These are phyloP conservation scores for Stratiomys singularior DNA, from an alignment of 2,888 invertebrate genomes.

Conservation along the genomic window DNA sequence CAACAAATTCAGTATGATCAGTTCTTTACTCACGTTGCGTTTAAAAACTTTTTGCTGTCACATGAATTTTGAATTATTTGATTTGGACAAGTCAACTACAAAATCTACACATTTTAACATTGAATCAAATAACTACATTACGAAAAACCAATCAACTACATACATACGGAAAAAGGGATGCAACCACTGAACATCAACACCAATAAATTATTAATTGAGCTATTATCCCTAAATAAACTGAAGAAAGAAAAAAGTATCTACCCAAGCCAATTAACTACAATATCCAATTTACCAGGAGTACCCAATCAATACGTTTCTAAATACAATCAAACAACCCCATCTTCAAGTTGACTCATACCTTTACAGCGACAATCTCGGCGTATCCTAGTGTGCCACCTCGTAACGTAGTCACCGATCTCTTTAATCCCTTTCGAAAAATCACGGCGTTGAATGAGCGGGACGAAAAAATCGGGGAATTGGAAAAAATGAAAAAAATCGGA, in stretches of 20 bases:
- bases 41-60: too few species aligned
- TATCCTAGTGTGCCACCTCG: constrained; percentile 87
- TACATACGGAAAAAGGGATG: background rate
- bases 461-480: background rate
- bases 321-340: background rate
- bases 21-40: too few species aligned
- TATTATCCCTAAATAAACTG: background rate
- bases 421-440: constrained; percentile 76
- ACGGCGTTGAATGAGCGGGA: background rate
- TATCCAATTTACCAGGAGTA: constrained; percentile 10
- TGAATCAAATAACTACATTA: background rate
- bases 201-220: constrained; percentile 18
- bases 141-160: background rate
- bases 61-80: too few species aligned
- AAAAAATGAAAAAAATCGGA: constrained; percentile 3
- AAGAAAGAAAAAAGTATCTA: background rate
- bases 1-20: too few species aligned
- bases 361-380: constrained; percentile 96
- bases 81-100: too few species aligned
- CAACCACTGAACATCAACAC: background rate
- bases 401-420: constrained; percentile 92
- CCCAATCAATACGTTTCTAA: constrained; percentile 3
- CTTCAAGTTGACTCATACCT: constrained; percentile 73
- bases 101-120: too few species aligned
- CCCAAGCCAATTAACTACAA: constrained; percentile 25